phyloP scores from a whole-genome alignment of 2,888 invertebrate species.

The Trissolcus japonicus region DNA sequence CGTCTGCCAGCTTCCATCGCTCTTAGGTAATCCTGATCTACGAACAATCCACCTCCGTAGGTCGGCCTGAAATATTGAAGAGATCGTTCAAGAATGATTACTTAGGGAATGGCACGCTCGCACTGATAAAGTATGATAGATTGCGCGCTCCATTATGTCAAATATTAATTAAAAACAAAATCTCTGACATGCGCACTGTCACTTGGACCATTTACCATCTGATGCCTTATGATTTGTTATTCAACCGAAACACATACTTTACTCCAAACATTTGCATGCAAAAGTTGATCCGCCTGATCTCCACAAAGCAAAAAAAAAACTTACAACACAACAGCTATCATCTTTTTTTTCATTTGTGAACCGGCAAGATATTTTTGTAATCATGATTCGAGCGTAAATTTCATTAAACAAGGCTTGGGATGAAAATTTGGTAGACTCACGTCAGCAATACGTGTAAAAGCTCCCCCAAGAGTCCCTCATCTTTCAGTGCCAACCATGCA shows the following conservation, averaged over 20 bases:
- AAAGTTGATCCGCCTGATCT: too few species aligned
- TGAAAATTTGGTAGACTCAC: constrained; percentile 67
- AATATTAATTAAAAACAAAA: constrained; percentile 44
- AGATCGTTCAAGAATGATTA: constrained; percentile 55
- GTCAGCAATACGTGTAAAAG: constrained; percentile 75
- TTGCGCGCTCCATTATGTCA: constrained; percentile 13
- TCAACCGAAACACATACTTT: not conserved
- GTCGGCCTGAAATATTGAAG: constrained; percentile 78
- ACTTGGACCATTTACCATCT: constrained; percentile 9
- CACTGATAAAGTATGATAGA: constrained; percentile 50
- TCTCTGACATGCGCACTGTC: not conserved
- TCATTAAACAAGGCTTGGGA: constrained; percentile 49
- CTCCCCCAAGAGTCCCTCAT: constrained; percentile 80
- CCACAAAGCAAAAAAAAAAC: too few species aligned
- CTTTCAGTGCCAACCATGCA: constrained; percentile 79
- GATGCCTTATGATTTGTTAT: constrained; percentile 10
- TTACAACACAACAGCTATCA: too few species aligned
- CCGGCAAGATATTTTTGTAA: constrained; percentile 42
- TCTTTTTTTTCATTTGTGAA: not conserved
- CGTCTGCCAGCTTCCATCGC: constrained; percentile 82
- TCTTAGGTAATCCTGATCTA: constrained; percentile 80
- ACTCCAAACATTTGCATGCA: too few species aligned
- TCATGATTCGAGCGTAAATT: constrained; percentile 34
- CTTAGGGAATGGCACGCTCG: constrained; percentile 32
- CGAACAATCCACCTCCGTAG: constrained; percentile 77